Percentiles rank a stretch among this genome's conserved stretches.
Evolutionary conservation across 2,113 vertebrate genomes (phyloP).

Genomic region (Lonchura striata): DNA sequence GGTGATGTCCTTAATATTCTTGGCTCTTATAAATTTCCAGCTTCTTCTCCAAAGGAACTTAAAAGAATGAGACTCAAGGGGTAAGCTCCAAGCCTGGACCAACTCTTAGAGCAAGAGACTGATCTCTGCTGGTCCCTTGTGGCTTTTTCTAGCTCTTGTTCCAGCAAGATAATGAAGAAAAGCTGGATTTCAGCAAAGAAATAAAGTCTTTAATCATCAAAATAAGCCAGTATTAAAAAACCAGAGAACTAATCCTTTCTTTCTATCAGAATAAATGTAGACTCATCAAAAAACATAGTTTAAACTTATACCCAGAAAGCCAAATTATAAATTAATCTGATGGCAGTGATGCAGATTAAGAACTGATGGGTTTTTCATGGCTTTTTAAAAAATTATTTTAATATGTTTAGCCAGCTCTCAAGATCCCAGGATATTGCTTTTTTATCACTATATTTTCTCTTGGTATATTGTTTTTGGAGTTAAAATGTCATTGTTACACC

Average conservation of each 20-base stretch:
- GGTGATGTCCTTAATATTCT: not conserved
- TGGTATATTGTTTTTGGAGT: not conserved
- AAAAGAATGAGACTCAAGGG: not conserved
- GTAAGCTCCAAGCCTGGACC: not conserved
- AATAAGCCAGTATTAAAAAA: not conserved
- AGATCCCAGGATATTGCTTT: not conserved
- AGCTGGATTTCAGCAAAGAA: not conserved
- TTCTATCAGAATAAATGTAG: not conserved
- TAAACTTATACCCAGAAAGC: not conserved
- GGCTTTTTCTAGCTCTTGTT: not conserved
- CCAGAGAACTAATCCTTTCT: not conserved
- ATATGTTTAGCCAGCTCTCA: not conserved
- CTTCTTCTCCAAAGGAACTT: not conserved
- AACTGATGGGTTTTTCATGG: not conserved
- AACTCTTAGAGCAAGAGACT: not conserved
- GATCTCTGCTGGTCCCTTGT: not conserved
- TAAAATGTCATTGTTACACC: not conserved
- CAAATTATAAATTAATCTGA: not conserved
- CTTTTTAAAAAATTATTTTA: not conserved
- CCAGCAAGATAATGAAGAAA: not conserved
- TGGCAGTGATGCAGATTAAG: not conserved
- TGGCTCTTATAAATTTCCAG: not conserved
- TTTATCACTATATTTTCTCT: not conserved
- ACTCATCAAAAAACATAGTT: not conserved
- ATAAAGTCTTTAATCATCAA: not conserved